phyloP scores from a whole-genome alignment of 64 coral and sea anemone genomes.

The Dendrophyllia cribrosa region DNA sequence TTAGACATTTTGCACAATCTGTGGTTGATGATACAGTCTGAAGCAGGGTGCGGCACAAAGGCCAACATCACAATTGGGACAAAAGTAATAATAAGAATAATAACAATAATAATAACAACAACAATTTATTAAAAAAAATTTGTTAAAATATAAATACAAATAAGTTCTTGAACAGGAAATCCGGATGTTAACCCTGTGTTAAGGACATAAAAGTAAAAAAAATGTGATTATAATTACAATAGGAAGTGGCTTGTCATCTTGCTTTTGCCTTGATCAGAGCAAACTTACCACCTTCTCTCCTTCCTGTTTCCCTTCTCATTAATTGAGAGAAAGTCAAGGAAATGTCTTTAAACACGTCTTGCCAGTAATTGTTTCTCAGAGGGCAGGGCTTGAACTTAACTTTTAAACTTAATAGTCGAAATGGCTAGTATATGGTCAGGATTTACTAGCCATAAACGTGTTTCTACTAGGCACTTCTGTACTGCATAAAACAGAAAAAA shows the following conservation, averaged over 20 bases:
- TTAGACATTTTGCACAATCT: background rate
- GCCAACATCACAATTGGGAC: slow-evolving; percentile 1
- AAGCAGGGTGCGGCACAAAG: slow-evolving; percentile 22
- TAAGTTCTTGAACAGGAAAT: no score
- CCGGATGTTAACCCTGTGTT: no score
- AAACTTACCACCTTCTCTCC: slow-evolving; percentile 13
- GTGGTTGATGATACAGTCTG: background rate
- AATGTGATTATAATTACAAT: no score
- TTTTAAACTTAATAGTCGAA: slow-evolving; percentile 23
- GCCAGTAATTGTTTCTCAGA: background rate
- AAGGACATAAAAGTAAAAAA: no score
- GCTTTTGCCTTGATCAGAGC: background rate
- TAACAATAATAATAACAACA: no score
- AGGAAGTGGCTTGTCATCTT: slow-evolving; percentile 8
- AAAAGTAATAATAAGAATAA: no score
- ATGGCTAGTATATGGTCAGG: slow-evolving; percentile 54
- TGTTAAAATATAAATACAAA: no score
- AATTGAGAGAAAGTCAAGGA: background rate
- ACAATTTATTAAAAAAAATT: no score
- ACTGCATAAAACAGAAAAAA: slow-evolving; percentile 29
- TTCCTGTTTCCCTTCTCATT: slow-evolving; percentile 15
- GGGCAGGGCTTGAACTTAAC: no score
- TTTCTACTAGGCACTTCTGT: slow-evolving; percentile 32
- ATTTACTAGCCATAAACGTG: slow-evolving; percentile 59
- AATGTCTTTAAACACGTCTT: slow-evolving; percentile 10